A percentile compares a stretch with the other conserved stretches of the same genome.
Evolutionary conservation across 2,888 invertebrate species (phyloP).

Genomic region (Agonopterix arenella): DNA sequence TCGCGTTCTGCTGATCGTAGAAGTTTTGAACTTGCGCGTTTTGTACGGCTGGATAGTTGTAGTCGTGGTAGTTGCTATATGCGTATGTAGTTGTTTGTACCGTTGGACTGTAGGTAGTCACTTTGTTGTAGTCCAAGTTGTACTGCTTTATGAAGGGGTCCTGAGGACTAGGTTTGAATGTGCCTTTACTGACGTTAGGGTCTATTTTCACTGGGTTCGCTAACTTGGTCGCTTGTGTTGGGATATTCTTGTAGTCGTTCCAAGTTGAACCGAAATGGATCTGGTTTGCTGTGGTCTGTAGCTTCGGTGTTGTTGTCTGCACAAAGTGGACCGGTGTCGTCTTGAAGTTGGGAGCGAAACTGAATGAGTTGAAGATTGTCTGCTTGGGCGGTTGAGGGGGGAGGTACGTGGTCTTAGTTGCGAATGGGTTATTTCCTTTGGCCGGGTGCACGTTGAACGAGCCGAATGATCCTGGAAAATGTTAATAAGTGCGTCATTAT

Average conservation of each 20-base stretch:
- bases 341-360: conserved; percentile 53
- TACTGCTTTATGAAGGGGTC: conserved; percentile 59
- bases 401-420: conserved; percentile 57
- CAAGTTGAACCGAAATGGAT: conserved; percentile 52
- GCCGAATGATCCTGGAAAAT: conserved; percentile 73
- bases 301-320: conserved; percentile 52
- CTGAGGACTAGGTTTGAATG: conserved; percentile 66
- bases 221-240: conserved; percentile 65
- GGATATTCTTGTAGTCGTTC: conserved; percentile 54
- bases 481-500: too few relatives aligned
- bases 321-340: conserved; percentile 43
- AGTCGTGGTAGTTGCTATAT: conserved; percentile 40
- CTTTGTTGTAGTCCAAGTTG: conserved; percentile 46
- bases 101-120: conserved; percentile 58
- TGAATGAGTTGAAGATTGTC: conserved; percentile 58
- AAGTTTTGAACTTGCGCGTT: conserved; percentile 47
- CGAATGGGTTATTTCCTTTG: conserved; percentile 69
- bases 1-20: conserved; percentile 37
- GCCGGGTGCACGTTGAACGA: conserved; percentile 76
- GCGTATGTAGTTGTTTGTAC: conserved; percentile 44
- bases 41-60: conserved; percentile 44
- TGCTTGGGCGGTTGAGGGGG: conserved; percentile 59
- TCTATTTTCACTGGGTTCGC: conserved; percentile 53
- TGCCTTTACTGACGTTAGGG: conserved; percentile 47
- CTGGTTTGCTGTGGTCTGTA: conserved; percentile 49